A percentile compares a stretch with the other conserved stretches of the same genome.
Conservation (phyloP, 2,888 invertebrate genomes). For the Morinoia aosen region DNA sequence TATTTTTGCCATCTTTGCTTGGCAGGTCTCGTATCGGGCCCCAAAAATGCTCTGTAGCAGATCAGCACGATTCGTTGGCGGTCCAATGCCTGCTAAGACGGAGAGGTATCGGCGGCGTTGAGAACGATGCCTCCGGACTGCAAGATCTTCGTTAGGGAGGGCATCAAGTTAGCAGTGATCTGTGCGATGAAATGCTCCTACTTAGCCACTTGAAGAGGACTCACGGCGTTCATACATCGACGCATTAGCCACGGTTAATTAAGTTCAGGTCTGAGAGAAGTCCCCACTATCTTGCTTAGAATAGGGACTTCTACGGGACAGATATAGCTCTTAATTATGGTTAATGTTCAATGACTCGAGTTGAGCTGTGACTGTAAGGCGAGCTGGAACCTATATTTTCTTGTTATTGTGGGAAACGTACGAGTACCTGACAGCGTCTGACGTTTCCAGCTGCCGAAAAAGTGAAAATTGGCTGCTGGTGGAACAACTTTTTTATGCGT, state of each 20-base stretch:
- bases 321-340: slow-evolving; percentile 48
- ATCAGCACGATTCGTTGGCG: not conserved
- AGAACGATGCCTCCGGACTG: not conserved
- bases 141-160: not conserved
- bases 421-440: not conserved
- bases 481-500: not conserved
- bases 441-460: not conserved
- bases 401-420: not conserved
- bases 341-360: not conserved
- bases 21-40: slow-evolving; percentile 3
- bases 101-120: not conserved
- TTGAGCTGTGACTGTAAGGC: not conserved
- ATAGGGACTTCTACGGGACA: slow-evolving; percentile 31
- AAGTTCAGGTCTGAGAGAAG: not conserved
- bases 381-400: not conserved
- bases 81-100: not conserved
- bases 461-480: not conserved
- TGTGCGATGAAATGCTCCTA: slow-evolving; percentile 34
- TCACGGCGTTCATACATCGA: not conserved
- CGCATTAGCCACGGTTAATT: slow-evolving; percentile 41
- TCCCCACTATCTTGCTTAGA: slow-evolving; percentile 44
- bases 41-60: not conserved
- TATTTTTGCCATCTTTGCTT: slow-evolving; percentile 50
- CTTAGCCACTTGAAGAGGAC: slow-evolving; percentile 42
- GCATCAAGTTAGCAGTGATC: slow-evolving; percentile 27